Base-by-base conservation (phyloP, 2,113 vertebrate species). In the Antennarius striatus region DNA sequence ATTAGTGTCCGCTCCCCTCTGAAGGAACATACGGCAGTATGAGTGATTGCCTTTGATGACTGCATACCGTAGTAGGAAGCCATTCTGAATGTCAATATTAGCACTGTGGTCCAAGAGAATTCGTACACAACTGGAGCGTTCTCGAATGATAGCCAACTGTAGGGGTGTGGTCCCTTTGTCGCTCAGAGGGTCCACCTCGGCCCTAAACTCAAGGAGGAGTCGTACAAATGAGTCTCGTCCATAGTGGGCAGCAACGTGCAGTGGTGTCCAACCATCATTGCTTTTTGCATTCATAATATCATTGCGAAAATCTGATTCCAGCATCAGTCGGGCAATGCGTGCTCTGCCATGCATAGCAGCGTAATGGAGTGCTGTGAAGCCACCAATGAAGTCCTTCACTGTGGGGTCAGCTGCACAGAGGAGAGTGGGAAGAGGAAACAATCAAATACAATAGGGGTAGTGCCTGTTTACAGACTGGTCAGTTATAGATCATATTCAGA, bases 21-120 rank as follows among this genome's bases (percentile, higher is more conserved):
- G 97, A 68, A 99, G 95, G 90, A 99, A 99, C 96, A 99, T 98
- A 49, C 98, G 95, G 92, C 98, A 99, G 78, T 99, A 98, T 0
- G 96, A 94, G 90, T 99, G 97, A 84, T 99, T 99, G 89, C 97
- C 98, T 90, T 98, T 98, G 86, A 99, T 98, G 89, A 99, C 97
- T 16, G 98, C 97, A 0, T 98, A 99, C 10, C 96, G 96, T 77
- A 99, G 80, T 86, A 99, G 92, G 91, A 99, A 98, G 68, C 97
- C 98, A 3, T 99, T 98, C 48, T 99, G 97, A 82, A 99, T 98
- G 92, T 99, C 96, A 56, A 99, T 99, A 89, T 99, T 96, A 92
- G 98, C 98, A 29, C 92, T 94, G 91, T 97, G 95, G 91, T 99
- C 98, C 86, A 99, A 93, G 17, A 99, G 96, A 87, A 99, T 98